These are phyloP conservation scores for Andrena haemorrhoa DNA, from an alignment of 2,888 invertebrate species.

Conservation along the genomic window DNA sequence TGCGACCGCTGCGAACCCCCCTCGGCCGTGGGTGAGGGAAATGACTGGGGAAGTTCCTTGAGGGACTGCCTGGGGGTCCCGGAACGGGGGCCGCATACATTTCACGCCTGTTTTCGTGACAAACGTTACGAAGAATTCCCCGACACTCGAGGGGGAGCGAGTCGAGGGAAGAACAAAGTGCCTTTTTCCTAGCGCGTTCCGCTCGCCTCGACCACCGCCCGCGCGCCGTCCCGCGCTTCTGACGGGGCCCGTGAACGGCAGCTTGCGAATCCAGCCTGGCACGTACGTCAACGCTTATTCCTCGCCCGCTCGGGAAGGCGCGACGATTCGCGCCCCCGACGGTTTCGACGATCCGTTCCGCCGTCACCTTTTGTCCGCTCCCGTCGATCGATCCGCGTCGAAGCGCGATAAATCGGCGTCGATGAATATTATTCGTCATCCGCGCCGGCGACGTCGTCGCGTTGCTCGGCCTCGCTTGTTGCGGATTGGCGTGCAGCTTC, in stretches of 20 bases:
- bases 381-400: conserved; percentile 57
- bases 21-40: conserved; percentile 39
- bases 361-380: conserved; percentile 37
- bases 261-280: conserved; percentile 51
- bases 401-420: conserved; percentile 64
- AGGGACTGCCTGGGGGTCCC: conserved; percentile 37
- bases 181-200: conserved; percentile 45
- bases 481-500: not conserved
- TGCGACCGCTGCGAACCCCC: conserved; percentile 18
- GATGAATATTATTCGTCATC: conserved; percentile 59
- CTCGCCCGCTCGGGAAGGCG: conserved; percentile 15
- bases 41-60: conserved; percentile 67
- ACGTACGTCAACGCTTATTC: conserved; percentile 57
- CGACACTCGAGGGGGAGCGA: conserved; percentile 70
- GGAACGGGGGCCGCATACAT: conserved; percentile 71
- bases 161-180: conserved; percentile 71
- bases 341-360: conserved; percentile 63
- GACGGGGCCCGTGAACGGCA: conserved; percentile 21
- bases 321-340: conserved; percentile 43
- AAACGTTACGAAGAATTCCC: conserved; percentile 76
- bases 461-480: not conserved
- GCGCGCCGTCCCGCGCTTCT: conserved; percentile 9
- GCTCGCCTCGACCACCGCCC: not conserved
- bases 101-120: conserved; percentile 77
- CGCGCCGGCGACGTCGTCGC: not conserved